Evolutionary conservation across 2,113 vertebrate species (phyloP), one percentile per base, ranked within the genome.

Genomic region (Naja naja): DNA sequence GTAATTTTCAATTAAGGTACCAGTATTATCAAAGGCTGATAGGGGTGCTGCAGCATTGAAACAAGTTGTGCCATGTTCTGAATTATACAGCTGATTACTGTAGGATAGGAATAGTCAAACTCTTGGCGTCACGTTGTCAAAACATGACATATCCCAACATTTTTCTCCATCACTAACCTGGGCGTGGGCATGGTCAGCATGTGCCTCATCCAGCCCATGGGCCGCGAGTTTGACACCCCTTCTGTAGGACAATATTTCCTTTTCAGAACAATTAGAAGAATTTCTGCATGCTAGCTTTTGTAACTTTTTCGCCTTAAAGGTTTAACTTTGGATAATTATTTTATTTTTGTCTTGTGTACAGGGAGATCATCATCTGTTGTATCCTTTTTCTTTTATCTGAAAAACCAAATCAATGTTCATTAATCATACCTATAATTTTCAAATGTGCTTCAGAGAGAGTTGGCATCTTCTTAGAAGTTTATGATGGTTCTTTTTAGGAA

Each of bases 331-430:
- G 60, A 85, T 95, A 69, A 95, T 91, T 88, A 0, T 58, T 74
- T 74, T 94, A 87, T 89, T 89, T 81, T 92, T 47, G 92, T 91
- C 85, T 96, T 14, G 20, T 0, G 14, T 23, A 93, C 94, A 97
- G 97, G 95, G 95, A 93, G 95, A 93, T 92, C 94, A 43, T 94
- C 96, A 3, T 69, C 93, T 7, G 91, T 93, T 92, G 97, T 97
- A 97, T 97, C 97, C 97, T 97, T 97, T 95, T 45, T 20, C 47
- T 91, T 69, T 5, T 10, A 0, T 1, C 45, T 0, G 0, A 25
- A 22, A 12, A 45, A 69, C 34, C 92, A 27, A 0, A 53, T 39
- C 12, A 18, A 34, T 10, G 89, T 49, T 47, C 18, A n/a, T 34
- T 58, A 47, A 55, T 87, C 43, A 45, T 45, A 74, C 39, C 23